Conservation (phyloP, 2,113 vertebrate genomes). For the Myiozetetes cayanensis region DNA sequence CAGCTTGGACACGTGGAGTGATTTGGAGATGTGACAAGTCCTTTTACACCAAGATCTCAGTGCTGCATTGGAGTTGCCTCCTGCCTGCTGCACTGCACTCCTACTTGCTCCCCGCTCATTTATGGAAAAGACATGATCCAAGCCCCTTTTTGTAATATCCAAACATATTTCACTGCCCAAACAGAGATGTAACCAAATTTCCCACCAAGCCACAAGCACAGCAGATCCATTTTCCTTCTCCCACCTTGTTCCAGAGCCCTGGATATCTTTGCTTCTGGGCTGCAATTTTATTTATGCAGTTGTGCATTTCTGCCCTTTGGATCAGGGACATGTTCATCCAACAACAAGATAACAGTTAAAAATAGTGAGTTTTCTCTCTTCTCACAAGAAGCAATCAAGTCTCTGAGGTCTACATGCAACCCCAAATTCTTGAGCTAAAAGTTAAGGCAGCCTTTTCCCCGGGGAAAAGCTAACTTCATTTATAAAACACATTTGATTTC, state of each 20-base stretch:
- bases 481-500: slow-evolving; percentile 75
- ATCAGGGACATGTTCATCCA: background rate
- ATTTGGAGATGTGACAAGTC: background rate
- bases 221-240: background rate
- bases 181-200: background rate
- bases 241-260: background rate
- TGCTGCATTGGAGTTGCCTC: background rate
- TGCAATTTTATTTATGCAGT: background rate
- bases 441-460: slow-evolving; percentile 51
- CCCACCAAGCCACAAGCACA: background rate
- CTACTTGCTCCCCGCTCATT: background rate
- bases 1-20: background rate
- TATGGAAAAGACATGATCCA: background rate
- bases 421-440: slow-evolving; percentile 49
- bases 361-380: slow-evolving; percentile 6
- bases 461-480: slow-evolving; percentile 75
- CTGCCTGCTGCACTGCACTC: background rate
- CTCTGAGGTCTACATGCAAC: slow-evolving; percentile 1
- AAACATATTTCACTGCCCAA: background rate
- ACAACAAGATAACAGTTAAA: slow-evolving; percentile 2
- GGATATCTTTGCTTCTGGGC: background rate
- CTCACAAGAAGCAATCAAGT: background rate
- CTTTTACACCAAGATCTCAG: background rate
- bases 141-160: background rate
- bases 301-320: background rate